phyloP scores from a whole-genome alignment of 1,140 invertebrate genomes.

The Coptotermes formosanus region DNA sequence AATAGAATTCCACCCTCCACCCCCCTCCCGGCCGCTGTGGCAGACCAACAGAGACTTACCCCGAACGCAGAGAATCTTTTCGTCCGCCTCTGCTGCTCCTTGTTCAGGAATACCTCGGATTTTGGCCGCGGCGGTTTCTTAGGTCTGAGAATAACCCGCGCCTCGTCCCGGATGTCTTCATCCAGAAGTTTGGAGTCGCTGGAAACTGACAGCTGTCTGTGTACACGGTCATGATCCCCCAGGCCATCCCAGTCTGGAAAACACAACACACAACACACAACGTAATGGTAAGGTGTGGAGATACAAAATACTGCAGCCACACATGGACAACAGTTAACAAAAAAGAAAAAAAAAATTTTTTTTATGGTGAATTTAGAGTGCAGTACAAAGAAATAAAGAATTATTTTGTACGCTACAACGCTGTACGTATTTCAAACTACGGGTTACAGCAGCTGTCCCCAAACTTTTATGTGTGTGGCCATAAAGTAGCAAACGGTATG shows the following conservation, averaged over 20 bases:
- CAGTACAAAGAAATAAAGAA: no score
- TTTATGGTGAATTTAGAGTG: no score
- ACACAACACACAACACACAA: not conserved
- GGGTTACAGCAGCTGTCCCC: no score
- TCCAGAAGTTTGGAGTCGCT: conserved; percentile 87
- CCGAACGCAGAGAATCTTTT: conserved; percentile 90
- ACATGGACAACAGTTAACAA: no score
- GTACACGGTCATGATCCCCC: conserved; percentile 64
- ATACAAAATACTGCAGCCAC: no score
- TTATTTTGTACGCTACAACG: no score
- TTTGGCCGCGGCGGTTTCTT: conserved; percentile 85
- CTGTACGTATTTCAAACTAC: no score
- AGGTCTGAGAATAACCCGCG: conserved; percentile 80
- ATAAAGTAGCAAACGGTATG: no score
- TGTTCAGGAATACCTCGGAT: conserved; percentile 80
- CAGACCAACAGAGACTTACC: conserved; percentile 58
- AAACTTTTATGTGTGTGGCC: no score
- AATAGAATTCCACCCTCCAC: no score
- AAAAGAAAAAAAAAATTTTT: no score
- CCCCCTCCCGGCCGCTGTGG: not conserved
- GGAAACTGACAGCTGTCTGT: conserved; percentile 83
- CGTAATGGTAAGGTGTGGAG: no score
- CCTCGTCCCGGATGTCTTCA: conserved; percentile 78
- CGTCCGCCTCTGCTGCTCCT: conserved; percentile 62
- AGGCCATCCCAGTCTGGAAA: conserved; percentile 30